Percentiles rank a stretch among this genome's conserved stretches.
Conservation (phyloP, 2,888 invertebrate genomes). For the Drepana falcataria region DNA sequence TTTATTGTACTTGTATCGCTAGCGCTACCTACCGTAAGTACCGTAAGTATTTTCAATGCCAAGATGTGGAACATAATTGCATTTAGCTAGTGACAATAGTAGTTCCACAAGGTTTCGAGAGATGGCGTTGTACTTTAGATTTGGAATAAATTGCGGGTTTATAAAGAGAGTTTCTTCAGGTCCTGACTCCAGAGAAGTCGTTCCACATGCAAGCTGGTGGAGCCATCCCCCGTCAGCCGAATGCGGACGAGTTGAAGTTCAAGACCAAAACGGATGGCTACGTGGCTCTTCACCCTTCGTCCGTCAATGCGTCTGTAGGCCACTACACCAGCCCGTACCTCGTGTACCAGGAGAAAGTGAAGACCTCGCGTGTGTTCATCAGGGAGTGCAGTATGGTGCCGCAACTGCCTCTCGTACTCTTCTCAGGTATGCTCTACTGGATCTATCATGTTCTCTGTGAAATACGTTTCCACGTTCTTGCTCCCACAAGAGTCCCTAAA, state of each 20-base stretch:
- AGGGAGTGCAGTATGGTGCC: slow-evolving; percentile 90
- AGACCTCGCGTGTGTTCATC: slow-evolving; percentile 87
- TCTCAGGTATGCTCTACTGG: slow-evolving; percentile 62
- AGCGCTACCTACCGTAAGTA: too few relatives aligned
- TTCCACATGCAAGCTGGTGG: slow-evolving; percentile 86
- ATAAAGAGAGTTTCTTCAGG: slow-evolving; percentile 31
- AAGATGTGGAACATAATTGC: too few relatives aligned
- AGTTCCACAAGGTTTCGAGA: too few relatives aligned
- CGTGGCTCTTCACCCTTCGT: slow-evolving; percentile 87
- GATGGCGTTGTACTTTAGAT: too few relatives aligned
- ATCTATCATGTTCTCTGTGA: background rate
- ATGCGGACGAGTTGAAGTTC: slow-evolving; percentile 85
- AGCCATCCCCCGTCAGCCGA: slow-evolving; percentile 84
- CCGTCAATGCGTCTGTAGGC: slow-evolving; percentile 82
- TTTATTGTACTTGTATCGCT: too few relatives aligned
- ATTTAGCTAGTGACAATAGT: too few relatives aligned
- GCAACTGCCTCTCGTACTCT: slow-evolving; percentile 84
- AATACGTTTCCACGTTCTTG: too few relatives aligned
- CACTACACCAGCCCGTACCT: slow-evolving; percentile 86
- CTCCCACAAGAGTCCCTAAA: too few relatives aligned
- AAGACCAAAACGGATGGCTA: slow-evolving; percentile 86
- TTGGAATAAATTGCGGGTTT: too few relatives aligned
- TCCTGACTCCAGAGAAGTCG: slow-evolving; percentile 87
- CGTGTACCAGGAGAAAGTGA: slow-evolving; percentile 90
- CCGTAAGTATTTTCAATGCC: too few relatives aligned